Evolutionary conservation across 2,113 vertebrate species (phyloP).

Genomic region (Psittacus erithacus): DNA sequence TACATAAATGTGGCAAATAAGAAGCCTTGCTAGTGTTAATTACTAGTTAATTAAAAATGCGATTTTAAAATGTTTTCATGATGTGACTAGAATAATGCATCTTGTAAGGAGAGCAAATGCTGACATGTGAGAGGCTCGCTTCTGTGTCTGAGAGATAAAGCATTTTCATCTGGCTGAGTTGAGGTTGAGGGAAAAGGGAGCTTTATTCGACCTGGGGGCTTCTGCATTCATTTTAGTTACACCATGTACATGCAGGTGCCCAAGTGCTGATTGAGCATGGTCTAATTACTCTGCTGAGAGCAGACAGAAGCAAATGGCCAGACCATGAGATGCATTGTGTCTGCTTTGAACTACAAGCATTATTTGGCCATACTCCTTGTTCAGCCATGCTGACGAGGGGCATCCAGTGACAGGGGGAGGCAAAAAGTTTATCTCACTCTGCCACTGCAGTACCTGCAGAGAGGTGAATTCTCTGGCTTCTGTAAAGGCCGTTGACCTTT

Average conservation of each 20-base stretch:
- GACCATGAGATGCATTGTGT: background rate
- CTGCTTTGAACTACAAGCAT: background rate
- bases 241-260: fast-evolving
- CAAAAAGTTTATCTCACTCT: background rate
- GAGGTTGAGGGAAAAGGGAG: background rate
- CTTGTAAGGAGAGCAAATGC: background rate
- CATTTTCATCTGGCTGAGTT: background rate
- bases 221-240: background rate
- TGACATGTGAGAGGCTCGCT: background rate
- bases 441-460: background rate
- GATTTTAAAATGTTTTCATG: background rate
- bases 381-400: background rate
- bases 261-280: background rate
- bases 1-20: background rate
- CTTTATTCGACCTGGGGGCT: background rate
- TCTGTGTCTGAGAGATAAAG: background rate
- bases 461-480: background rate
- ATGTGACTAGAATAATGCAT: background rate
- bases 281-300: background rate
- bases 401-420: background rate
- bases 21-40: background rate
- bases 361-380: background rate
- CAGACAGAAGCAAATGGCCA: background rate
- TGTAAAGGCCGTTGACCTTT: background rate
- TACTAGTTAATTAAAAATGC: background rate